Evolutionary conservation across 2,888 invertebrate species (phyloP).

Genomic region (Dyspetes luteomarginatus): DNA sequence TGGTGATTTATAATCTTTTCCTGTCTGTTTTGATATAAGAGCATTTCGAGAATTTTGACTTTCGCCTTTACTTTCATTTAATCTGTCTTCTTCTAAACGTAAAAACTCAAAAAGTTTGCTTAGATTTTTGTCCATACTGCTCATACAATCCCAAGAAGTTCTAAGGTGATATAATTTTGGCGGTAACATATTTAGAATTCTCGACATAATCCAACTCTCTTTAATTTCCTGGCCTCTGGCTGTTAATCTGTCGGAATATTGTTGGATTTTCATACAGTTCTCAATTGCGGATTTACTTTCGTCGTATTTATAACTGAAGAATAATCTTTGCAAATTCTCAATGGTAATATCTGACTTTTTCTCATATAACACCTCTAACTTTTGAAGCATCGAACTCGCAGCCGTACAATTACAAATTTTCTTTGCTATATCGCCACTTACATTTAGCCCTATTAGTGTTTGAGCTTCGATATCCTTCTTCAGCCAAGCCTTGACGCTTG

Average conservation of each 20-base stretch:
- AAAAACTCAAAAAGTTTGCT: conserved; percentile 48
- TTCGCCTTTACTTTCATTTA: conserved; percentile 53
- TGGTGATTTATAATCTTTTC: conserved; percentile 45
- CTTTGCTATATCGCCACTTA: conserved; percentile 66
- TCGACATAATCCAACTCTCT: conserved; percentile 67
- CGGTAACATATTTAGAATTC: conserved; percentile 68
- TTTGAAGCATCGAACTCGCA: conserved; percentile 66
- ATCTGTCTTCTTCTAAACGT: conserved; percentile 56
- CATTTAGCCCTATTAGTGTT: conserved; percentile 70
- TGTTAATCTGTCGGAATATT: conserved; percentile 60
- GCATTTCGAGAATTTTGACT: conserved; percentile 50
- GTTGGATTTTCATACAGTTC: conserved; percentile 66
- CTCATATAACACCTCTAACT: conserved; percentile 67
- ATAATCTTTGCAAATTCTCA: conserved; percentile 68
- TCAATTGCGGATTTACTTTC: conserved; percentile 63
- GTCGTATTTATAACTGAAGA: conserved; percentile 70
- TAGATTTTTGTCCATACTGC: conserved; percentile 43
- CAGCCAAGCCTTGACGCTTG: conserved; percentile 64
- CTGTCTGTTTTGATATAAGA: conserved; percentile 49
- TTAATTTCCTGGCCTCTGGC: conserved; percentile 67
- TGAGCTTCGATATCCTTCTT: conserved; percentile 71
- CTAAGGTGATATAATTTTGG: conserved; percentile 69
- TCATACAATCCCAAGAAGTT: conserved; percentile 68
- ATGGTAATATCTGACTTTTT: conserved; percentile 67
- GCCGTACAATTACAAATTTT: conserved; percentile 70